Percentiles rank a stretch among this genome's conserved stretches.
These are phyloP conservation scores for Ferrisia virgata DNA, from an alignment of 2,888 invertebrate genomes.

Conservation along the genomic window DNA sequence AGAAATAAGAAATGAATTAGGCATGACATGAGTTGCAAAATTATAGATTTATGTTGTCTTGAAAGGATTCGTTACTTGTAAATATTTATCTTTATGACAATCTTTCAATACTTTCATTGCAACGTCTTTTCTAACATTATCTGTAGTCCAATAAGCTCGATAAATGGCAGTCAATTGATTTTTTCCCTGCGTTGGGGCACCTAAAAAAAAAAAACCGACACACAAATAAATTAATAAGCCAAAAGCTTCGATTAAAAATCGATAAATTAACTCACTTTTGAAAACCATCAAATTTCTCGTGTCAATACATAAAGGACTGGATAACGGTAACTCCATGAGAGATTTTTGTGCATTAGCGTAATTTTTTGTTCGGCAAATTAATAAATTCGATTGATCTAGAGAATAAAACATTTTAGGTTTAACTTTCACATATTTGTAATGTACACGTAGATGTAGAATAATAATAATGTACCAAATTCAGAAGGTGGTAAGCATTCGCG, in stretches of 20 bases:
- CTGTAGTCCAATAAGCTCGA: conserved; percentile 74
- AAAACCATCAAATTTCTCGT: conserved; percentile 68
- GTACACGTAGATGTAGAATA: neutral
- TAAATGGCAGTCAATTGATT: conserved; percentile 66
- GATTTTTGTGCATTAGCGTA: conserved; percentile 34
- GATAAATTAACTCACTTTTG: conserved; percentile 56
- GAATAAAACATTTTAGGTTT: neutral
- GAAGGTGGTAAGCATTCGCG: conserved; percentile 80
- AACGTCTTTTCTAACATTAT: conserved; percentile 72
- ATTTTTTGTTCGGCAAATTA: conserved; percentile 46
- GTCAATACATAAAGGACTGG: conserved; percentile 64
- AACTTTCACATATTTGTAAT: neutral
- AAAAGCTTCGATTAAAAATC: neutral
- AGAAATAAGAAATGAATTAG: conserved; percentile 50
- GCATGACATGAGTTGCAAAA: neutral
- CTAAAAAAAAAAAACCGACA: conserved; percentile 52
- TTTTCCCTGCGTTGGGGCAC: conserved; percentile 62
- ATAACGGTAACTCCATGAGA: conserved; percentile 52
- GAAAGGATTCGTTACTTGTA: neutral
- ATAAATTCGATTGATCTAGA: conserved; percentile 48
- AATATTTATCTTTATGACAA: neutral
- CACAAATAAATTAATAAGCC: neutral
- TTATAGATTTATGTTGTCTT: too few species aligned
- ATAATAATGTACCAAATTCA: conserved; percentile 68
- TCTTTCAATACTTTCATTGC: conserved; percentile 71